Percentiles rank a stretch among this genome's conserved stretches.
Conservation (phyloP, 2,888 invertebrate species). For the Shargacucullia verbasci region DNA sequence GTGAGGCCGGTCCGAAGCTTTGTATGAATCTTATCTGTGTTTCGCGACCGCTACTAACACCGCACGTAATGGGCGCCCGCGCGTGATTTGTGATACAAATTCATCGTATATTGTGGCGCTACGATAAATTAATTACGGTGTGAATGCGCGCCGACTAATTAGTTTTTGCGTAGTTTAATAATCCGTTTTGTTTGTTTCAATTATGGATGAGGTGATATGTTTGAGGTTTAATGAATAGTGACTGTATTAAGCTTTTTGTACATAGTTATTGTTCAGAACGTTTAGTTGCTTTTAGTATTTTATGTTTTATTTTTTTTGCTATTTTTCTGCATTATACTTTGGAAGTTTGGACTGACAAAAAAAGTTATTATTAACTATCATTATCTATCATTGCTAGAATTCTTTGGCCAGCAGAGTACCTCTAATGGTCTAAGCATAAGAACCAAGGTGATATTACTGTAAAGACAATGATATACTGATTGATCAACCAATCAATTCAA, state of each 20-base stretch:
- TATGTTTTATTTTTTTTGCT: too few species aligned
- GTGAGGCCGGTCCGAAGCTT: conserved; percentile 61
- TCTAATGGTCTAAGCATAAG: too few species aligned
- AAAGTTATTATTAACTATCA: too few species aligned
- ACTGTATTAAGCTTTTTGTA: conserved; percentile 21
- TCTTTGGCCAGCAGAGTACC: too few species aligned
- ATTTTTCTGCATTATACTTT: too few species aligned
- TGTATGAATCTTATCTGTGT: conserved; percentile 68
- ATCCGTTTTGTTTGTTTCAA: conserved; percentile 53
- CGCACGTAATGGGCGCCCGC: conserved; percentile 45
- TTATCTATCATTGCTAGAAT: too few species aligned
- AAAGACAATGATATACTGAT: too few species aligned
- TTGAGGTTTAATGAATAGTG: conserved; percentile 40
- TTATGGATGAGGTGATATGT: conserved; percentile 44
- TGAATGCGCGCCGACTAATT: conserved; percentile 52
- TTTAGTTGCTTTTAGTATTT: conserved; percentile 13
- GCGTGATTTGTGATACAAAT: conserved; percentile 57
- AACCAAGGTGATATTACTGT: too few species aligned
- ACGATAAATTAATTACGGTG: conserved; percentile 57
- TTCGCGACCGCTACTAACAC: conserved; percentile 60
- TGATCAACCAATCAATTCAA: too few species aligned
- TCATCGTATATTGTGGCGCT: conserved; percentile 50
- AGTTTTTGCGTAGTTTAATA: conserved; percentile 54
- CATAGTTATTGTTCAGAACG: conserved; percentile 17
- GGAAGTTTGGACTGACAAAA: too few species aligned